Base-by-base conservation (phyloP, 2,797 vertebrate genomes). In the Sebastes trivittatus region DNA sequence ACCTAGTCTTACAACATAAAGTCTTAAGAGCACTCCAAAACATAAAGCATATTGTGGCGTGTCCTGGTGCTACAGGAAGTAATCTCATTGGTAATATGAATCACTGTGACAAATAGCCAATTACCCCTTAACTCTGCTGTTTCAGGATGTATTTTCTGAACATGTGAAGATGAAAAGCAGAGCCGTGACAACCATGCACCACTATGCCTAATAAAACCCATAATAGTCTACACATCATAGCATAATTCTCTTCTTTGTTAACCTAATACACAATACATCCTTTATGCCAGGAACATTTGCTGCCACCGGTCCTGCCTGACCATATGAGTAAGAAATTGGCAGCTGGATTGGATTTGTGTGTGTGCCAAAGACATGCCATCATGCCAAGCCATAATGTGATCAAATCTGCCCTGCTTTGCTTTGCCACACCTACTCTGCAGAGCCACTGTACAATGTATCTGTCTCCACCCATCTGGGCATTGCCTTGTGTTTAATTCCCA, bases 341-440 rank as follows among this genome's bases (percentile, higher is more conserved):
- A 78, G 77, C 72, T 84, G 58, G 65, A 78, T 29, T 72, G 76
- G 27, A 32, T n/a, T 54, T 11, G n/a, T 5, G 3, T 36, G 18
- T 11, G 55, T 62, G 77, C 59, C 81, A 81, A 69, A 60, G 18
- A 77, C 27, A 13, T 71, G 62, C 36, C 63, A 60, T 74, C 54
- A 20, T 32, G 72, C 83, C 77, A 82, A 75, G 42, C 10, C 42
- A 75, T 54, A 74, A 84, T 80, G 58, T 80, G 55, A 86, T 86
- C 69, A 84, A 66, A 77, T 83, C 52, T 78, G 27, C 55, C 30
- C 73, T 72, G 61, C 22, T 69, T 32, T 61, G 66, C 54, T 77
- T 83, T 75, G 69, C 61, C 62, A 86, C 70, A 52, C 70, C 78
- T 70, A 69, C 14, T 74, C 68, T 38, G 16, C 30, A 54, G 32